A percentile compares a stretch with the other conserved stretches of the same genome.
Conservation (phyloP, 2,113 vertebrate species). For the Thunnus thynnus region DNA sequence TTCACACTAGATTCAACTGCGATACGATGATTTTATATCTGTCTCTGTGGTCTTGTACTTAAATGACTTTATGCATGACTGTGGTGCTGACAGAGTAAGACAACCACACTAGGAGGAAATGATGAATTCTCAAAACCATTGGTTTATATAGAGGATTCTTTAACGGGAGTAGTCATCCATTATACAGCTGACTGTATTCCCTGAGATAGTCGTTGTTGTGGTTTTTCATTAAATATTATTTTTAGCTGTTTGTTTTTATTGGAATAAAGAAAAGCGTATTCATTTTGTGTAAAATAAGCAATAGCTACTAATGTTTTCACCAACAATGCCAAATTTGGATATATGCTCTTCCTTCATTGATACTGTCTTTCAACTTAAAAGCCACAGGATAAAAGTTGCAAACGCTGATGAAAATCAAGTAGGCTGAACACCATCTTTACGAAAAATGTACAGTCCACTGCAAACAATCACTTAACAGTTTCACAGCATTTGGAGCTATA, state of each 20-base stretch:
- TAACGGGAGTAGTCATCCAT: slow-evolving; percentile 27
- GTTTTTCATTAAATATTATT: slow-evolving; percentile 12
- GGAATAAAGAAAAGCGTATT: slow-evolving; percentile 14
- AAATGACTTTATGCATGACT: slow-evolving; percentile 59
- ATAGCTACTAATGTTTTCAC: background rate
- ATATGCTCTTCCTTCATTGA: slow-evolving; percentile 9
- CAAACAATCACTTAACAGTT: slow-evolving; percentile 36
- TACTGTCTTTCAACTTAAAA: slow-evolving; percentile 53
- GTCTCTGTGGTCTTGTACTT: slow-evolving; percentile 58
- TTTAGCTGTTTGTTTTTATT: slow-evolving; percentile 46
- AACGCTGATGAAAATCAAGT: slow-evolving; percentile 57
- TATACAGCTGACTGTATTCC: slow-evolving; percentile 12
- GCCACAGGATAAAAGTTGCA: slow-evolving; percentile 33
- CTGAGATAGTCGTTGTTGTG: background rate
- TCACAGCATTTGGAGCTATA: slow-evolving; percentile 22
- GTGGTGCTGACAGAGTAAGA: slow-evolving; percentile 68
- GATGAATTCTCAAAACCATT: slow-evolving; percentile 55
- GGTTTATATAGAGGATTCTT: slow-evolving; percentile 46
- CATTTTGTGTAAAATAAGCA: slow-evolving; percentile 37
- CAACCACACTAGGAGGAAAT: slow-evolving; percentile 54
- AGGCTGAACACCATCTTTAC: slow-evolving; percentile 38
- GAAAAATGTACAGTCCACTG: slow-evolving; percentile 54
- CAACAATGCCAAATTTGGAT: background rate
- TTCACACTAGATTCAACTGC: slow-evolving; percentile 36
- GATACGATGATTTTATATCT: slow-evolving; percentile 54